Evolutionary conservation across 2,888 invertebrate species (phyloP).

Genomic region (Lithosia quadra): DNA sequence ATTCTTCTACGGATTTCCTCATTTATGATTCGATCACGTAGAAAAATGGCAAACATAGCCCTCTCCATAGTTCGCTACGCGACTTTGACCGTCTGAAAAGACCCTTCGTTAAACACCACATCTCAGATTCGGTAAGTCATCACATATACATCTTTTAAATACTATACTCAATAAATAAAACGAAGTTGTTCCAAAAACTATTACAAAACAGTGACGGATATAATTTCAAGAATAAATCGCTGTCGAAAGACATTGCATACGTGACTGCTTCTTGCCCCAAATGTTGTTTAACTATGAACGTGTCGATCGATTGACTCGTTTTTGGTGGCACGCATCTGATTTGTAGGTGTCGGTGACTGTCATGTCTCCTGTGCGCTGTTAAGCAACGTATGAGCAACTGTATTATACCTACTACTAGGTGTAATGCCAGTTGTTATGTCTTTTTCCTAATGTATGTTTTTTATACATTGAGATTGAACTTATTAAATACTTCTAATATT

Average conservation of each 20-base stretch:
- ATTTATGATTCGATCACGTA: too few species aligned
- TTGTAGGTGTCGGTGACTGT: conserved; percentile 17
- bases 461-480: not conserved
- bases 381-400: conserved; percentile 1
- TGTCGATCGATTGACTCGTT: conserved; percentile 36
- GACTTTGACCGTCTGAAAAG: too few species aligned
- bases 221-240: conserved; percentile 34
- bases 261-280: conserved; percentile 43
- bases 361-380: conserved; percentile 14
- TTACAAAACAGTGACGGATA: conserved; percentile 33
- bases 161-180: conserved; percentile 10
- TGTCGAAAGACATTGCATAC: conserved; percentile 36
- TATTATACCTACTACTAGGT: too few species aligned
- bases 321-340: conserved; percentile 25
- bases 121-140: too few species aligned
- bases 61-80: too few species aligned
- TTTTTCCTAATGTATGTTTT: not conserved
- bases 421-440: not conserved
- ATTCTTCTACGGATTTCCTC: too few species aligned
- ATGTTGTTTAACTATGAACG: conserved; percentile 34
- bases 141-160: too few species aligned
- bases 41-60: too few species aligned
- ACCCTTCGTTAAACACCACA: too few species aligned
- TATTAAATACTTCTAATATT: too few species aligned
- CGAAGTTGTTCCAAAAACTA: conserved; percentile 8